Percentiles rank a stretch among this genome's conserved stretches.
Conservation (phyloP, 2,888 invertebrate genomes). For the Eutolmus rufibarbis region DNA sequence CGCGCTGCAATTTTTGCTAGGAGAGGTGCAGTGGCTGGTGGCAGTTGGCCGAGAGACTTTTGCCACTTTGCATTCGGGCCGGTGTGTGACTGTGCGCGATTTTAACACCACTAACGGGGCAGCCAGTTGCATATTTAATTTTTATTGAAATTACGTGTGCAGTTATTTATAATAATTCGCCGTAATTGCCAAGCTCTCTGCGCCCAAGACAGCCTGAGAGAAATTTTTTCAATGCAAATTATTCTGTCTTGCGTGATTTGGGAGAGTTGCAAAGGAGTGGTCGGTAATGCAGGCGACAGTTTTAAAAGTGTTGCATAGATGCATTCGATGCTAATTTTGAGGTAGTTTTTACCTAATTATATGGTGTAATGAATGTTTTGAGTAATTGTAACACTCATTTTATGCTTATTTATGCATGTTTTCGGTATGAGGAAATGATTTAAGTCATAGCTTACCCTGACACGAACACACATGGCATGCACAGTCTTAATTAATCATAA, state of each 20-base stretch:
- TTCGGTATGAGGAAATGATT: neutral
- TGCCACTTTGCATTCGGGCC: neutral
- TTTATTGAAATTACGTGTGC: slow-evolving; percentile 33
- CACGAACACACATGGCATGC: neutral
- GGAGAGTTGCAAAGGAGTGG: neutral
- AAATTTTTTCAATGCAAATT: neutral
- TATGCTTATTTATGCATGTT: neutral
- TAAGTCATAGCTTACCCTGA: neutral
- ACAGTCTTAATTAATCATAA: neutral
- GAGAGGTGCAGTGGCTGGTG: neutral
- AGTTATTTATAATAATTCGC: slow-evolving; percentile 17
- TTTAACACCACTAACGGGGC: neutral
- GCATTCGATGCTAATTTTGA: neutral
- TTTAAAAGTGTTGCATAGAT: neutral
- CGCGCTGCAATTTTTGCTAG: neutral
- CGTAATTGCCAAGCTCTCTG: neutral
- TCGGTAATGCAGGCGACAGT: neutral
- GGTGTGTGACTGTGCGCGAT: neutral
- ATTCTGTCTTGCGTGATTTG: neutral
- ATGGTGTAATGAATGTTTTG: neutral
- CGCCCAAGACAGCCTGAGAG: neutral
- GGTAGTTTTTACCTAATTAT: neutral
- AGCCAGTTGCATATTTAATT: slow-evolving; percentile 21
- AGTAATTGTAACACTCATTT: neutral
- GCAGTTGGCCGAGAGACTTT: neutral